phyloP scores from a whole-genome alignment of 1,140 invertebrate species.

The Sycophila sp. region DNA sequence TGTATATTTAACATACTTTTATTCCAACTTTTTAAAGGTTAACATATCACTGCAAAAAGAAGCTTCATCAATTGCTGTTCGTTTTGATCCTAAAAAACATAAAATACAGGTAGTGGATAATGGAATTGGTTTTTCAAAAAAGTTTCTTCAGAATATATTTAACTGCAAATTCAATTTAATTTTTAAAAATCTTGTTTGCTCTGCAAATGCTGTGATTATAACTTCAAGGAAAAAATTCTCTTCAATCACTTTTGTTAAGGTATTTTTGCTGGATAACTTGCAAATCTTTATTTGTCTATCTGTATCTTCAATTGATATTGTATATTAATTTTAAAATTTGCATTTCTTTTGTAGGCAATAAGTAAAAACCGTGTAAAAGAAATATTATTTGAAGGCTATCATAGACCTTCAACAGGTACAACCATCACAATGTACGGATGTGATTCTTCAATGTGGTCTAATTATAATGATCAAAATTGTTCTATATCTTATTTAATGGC shows the following conservation, averaged over 20 bases:
- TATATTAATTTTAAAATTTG: not conserved
- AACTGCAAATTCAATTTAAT: slow-evolving; percentile 40
- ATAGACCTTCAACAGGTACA: slow-evolving; percentile 51
- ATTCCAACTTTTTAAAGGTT: slow-evolving; percentile 36
- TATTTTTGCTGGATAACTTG: slow-evolving; percentile 10
- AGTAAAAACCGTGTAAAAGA: not conserved
- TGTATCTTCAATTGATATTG: not conserved
- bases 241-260: slow-evolving; percentile 47
- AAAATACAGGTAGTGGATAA: slow-evolving; percentile 58
- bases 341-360: not conserved
- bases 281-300: not conserved
- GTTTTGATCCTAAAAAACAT: slow-evolving; percentile 41
- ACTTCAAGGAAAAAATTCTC: slow-evolving; percentile 44
- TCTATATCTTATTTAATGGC: slow-evolving; percentile 35
- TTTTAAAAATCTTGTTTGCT: not conserved
- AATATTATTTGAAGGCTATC: slow-evolving; percentile 38
- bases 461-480: slow-evolving; percentile 3
- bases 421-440: slow-evolving; percentile 49
- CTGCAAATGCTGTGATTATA: slow-evolving; percentile 42
- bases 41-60: slow-evolving; percentile 48
- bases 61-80: slow-evolving; percentile 50
- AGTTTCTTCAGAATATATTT: no score
- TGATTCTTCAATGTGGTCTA: slow-evolving; percentile 28
- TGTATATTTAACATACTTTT: not conserved
- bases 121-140: slow-evolving; percentile 50